Percentiles rank a stretch among this genome's conserved stretches.
phyloP scores from a whole-genome alignment of 92 coral and sea anemone genomes.

The Epizoanthus scotinus region DNA sequence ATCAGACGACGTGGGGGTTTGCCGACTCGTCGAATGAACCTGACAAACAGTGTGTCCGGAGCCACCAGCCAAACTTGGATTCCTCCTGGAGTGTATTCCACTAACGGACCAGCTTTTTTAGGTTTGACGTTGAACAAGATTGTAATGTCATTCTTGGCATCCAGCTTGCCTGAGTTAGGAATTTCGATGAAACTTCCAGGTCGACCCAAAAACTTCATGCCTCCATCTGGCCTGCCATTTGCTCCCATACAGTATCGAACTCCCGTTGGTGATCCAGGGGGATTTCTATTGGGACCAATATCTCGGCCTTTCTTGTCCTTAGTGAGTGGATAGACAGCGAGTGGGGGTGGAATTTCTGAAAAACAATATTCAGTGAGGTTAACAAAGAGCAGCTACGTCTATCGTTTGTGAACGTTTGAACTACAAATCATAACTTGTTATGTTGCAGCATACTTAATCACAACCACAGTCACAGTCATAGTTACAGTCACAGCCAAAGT shows the following conservation, averaged over 20 bases:
- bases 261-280: slow-evolving; percentile 60
- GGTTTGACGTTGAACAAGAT: slow-evolving; percentile 78
- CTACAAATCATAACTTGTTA: too few relatives aligned
- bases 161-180: slow-evolving; percentile 73
- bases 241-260: slow-evolving; percentile 78
- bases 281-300: slow-evolving; percentile 70
- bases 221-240: slow-evolving; percentile 64
- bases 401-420: too few relatives aligned
- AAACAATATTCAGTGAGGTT: neutral
- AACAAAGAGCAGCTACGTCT: too few relatives aligned
- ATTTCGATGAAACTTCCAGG: slow-evolving; percentile 71
- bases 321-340: slow-evolving; percentile 72
- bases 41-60: slow-evolving; percentile 57
- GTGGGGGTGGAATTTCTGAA: slow-evolving; percentile 75
- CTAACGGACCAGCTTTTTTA: slow-evolving; percentile 67
- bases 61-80: slow-evolving; percentile 58
- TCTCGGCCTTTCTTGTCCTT: slow-evolving; percentile 66
- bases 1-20: slow-evolving; percentile 45
- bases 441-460: too few relatives aligned
- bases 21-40: slow-evolving; percentile 56
- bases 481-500: too few relatives aligned
- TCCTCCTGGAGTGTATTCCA: slow-evolving; percentile 67
- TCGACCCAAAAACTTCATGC: slow-evolving; percentile 72
- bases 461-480: too few relatives aligned
- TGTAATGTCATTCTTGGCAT: slow-evolving; percentile 65